These are phyloP conservation scores for Melospiza georgiana DNA, from an alignment of 2,113 vertebrate genomes.

Conservation along the genomic window DNA sequence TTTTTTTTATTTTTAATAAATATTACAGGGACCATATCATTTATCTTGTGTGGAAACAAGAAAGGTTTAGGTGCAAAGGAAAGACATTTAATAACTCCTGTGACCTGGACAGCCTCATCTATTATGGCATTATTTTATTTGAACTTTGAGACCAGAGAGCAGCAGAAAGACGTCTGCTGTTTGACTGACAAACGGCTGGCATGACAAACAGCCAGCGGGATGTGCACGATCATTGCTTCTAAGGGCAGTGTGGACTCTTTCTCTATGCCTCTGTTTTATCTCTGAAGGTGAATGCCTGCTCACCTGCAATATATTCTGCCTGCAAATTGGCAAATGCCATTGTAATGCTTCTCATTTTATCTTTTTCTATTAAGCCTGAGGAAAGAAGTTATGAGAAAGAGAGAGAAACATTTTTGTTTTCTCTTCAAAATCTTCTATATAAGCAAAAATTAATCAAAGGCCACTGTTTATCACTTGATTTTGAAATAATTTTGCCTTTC, in stretches of 20 bases:
- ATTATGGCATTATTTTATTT: not conserved
- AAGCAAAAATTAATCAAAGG: not conserved
- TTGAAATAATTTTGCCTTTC: slow-evolving; percentile 43
- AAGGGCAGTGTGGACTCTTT: slow-evolving; percentile 10
- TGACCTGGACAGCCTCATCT: not conserved
- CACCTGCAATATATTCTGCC: slow-evolving; percentile 39
- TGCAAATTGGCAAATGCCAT: slow-evolving; percentile 33
- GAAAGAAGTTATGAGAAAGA: slow-evolving; percentile 5
- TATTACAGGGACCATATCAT: not conserved
- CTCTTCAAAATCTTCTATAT: not conserved
- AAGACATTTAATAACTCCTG: not conserved
- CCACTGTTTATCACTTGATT: slow-evolving; percentile 37
- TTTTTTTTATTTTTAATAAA: not conserved
- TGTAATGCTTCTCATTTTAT: slow-evolving; percentile 48
- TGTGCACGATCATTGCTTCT: not conserved
- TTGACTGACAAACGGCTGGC: not conserved
- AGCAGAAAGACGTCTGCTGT: not conserved
- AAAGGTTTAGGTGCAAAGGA: not conserved
- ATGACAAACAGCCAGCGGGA: not conserved
- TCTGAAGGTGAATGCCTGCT: slow-evolving; percentile 31
- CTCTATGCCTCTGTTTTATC: slow-evolving; percentile 31
- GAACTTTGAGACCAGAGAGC: not conserved
- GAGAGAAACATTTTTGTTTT: not conserved
- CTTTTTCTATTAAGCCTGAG: slow-evolving; percentile 40
- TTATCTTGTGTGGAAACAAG: not conserved